Percentiles rank a stretch among this genome's conserved stretches.
These are phyloP conservation scores for Pseudochaenichthys georgianus DNA, from an alignment of 2,797 vertebrate species.

Conservation along the genomic window DNA sequence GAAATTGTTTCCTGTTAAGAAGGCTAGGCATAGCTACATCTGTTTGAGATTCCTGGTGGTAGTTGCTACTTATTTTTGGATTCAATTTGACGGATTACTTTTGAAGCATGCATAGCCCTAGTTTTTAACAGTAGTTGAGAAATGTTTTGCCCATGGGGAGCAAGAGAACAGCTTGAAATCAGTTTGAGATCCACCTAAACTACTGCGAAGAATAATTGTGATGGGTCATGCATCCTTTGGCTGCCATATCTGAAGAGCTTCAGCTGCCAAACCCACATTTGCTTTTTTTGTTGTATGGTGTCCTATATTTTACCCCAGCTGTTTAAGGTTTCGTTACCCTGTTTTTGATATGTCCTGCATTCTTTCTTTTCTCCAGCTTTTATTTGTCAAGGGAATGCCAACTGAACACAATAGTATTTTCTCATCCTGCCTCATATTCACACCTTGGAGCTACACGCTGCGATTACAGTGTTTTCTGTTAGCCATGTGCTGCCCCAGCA, in stretches of 20 bases:
- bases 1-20: no score
- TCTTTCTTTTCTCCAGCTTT: not conserved
- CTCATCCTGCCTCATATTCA: slow-evolving; percentile 28
- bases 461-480: slow-evolving; percentile 50
- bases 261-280: not conserved
- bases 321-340: slow-evolving; percentile 18
- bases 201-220: slow-evolving; percentile 10
- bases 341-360: slow-evolving; percentile 14
- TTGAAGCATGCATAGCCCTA: slow-evolving; percentile 8
- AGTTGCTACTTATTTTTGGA: slow-evolving; percentile 3
- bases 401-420: slow-evolving; percentile 23
- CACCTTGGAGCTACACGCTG: slow-evolving; percentile 52
- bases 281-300: not conserved
- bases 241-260: slow-evolving; percentile 5
- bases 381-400: slow-evolving; percentile 7
- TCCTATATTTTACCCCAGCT: slow-evolving; percentile 21
- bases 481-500: slow-evolving; percentile 38
- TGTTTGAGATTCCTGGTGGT: slow-evolving; percentile 14
- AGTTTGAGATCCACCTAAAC: slow-evolving; percentile 21
- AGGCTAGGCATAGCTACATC: not conserved
- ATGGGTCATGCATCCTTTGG: slow-evolving; percentile 15
- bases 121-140: slow-evolving; percentile 13
- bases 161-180: slow-evolving; percentile 5
- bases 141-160: slow-evolving; percentile 2
- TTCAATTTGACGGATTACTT: slow-evolving; percentile 15